A percentile compares a stretch with the other conserved stretches of the same genome.
These are phyloP conservation scores for Poecilia latipinna DNA, from an alignment of 2,113 vertebrate genomes.

Conservation along the genomic window DNA sequence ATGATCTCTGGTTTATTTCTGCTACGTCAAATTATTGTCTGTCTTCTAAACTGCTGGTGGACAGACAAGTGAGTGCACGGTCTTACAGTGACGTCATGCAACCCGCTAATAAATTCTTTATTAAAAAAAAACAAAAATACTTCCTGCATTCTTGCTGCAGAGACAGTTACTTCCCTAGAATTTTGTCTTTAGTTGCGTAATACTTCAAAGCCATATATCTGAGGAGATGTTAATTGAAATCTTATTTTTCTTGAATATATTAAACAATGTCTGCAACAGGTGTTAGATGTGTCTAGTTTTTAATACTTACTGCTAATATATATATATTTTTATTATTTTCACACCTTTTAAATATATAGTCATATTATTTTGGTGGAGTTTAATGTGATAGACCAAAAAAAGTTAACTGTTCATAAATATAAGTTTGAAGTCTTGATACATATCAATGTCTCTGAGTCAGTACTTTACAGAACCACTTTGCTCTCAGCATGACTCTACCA, in stretches of 20 bases:
- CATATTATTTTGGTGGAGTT: no score
- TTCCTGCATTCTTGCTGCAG: constrained; percentile 34
- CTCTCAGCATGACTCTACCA: no score
- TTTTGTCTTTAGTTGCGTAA: not conserved
- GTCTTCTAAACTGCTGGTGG: constrained; percentile 15
- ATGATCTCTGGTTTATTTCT: constrained; percentile 44
- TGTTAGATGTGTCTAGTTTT: not conserved
- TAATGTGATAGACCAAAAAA: not conserved
- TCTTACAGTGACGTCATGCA: constrained; percentile 39
- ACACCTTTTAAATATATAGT: not conserved
- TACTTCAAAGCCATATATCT: not conserved
- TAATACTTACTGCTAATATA: not conserved
- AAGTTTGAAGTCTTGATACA: no score
- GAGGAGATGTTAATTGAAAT: not conserved
- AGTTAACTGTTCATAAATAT: not conserved
- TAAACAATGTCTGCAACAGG: not conserved
- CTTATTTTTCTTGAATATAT: not conserved
- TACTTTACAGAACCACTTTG: no score
- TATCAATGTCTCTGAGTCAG: no score
- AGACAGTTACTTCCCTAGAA: not conserved
- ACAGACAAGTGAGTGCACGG: constrained; percentile 28
- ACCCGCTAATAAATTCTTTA: constrained; percentile 30
- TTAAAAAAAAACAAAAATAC: constrained; percentile 19
- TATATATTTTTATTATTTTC: not conserved
- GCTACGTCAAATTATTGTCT: constrained; percentile 34